Base-by-base conservation (phyloP, 2,888 invertebrate species). In the Luperina testacea region DNA sequence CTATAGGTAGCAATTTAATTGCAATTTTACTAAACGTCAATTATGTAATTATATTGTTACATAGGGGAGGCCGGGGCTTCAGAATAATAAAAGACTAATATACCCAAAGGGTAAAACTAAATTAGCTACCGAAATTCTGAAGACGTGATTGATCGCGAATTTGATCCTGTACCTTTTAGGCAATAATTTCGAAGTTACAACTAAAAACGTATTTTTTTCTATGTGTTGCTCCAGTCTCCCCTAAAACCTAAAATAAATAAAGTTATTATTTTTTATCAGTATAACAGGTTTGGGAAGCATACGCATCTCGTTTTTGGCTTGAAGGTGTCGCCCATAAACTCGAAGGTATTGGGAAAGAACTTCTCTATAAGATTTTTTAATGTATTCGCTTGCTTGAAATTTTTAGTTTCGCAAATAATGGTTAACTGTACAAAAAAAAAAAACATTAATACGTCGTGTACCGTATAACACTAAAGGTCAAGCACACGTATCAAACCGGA, bases 351-450 rank as follows among this genome's bases (percentile, higher is more conserved):
- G 0, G 95, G 94, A 75, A 93, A 94, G n/a, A 93, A 77, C 59
- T 85, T 89, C 15, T 90, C 85, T 88, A 94, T 77, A 86, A 94
- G 86, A 24, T 90, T 87, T 82, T 90, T 93, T n/a, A 95, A 77
- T 0, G 84, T 94, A 91, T 90, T 90, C 0, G 98, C 97, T 91
- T 99, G 99, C 4, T 97, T 97, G 92, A 97, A 95, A 92, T 98
- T 98, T 76, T 98, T 96, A 0, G 99, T 98, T 95, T 99, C 99
- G 90, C 98, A 98, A 9, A 98, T 97, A 27, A 98, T 97, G 91
- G 98, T 98, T 0, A 98, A 97, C 98, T 98, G 94, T n/a, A n/a
- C 0, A 86, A 24, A 15, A 82, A 82, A 78, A 74, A 70, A 27
- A 64, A 13, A 32, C 2, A 9, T 32, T 32, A 67, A 32, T 68